phyloP scores from a whole-genome alignment of 2,113 vertebrate species.

The Patagioenas fasciata region DNA sequence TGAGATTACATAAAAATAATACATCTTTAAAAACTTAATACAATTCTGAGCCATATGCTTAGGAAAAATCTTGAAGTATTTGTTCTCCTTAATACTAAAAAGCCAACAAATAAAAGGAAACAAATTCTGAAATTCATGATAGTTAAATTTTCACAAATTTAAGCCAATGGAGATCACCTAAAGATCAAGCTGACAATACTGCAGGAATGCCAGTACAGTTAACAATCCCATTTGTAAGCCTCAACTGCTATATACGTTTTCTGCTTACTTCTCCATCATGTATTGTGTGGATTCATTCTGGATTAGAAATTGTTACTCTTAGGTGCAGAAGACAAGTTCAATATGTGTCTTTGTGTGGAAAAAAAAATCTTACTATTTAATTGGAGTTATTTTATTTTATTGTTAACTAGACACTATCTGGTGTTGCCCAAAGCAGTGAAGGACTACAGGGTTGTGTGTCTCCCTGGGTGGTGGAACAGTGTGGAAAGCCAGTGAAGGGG shows the following conservation, averaged over 20 bases:
- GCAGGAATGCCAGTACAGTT: not conserved
- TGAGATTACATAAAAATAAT: constrained; percentile 61
- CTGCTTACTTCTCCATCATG: not conserved
- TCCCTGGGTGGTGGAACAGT: not conserved
- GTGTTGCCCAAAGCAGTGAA: not conserved
- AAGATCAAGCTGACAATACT: not conserved
- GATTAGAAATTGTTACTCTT: not conserved
- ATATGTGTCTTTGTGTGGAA: not conserved
- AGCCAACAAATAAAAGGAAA: not conserved
- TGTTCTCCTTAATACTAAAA: not conserved
- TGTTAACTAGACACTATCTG: not conserved
- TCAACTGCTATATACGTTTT: not conserved
- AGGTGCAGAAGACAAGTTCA: not conserved
- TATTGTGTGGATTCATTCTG: not conserved
- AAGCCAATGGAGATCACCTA: not conserved
- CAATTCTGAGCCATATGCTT: constrained; percentile 41
- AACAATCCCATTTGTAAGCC: not conserved
- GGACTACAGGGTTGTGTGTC: not conserved
- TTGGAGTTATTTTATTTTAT: not conserved
- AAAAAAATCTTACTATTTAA: not conserved
- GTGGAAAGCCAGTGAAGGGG: not conserved
- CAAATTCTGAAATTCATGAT: not conserved
- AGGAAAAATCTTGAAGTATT: not conserved
- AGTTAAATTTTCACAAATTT: not conserved
- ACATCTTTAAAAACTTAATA: constrained; percentile 48